Percentiles rank a stretch among this genome's conserved stretches.
Conservation (phyloP, 2,888 invertebrate genomes). For the Ashinkailepas kermadecensis region DNA sequence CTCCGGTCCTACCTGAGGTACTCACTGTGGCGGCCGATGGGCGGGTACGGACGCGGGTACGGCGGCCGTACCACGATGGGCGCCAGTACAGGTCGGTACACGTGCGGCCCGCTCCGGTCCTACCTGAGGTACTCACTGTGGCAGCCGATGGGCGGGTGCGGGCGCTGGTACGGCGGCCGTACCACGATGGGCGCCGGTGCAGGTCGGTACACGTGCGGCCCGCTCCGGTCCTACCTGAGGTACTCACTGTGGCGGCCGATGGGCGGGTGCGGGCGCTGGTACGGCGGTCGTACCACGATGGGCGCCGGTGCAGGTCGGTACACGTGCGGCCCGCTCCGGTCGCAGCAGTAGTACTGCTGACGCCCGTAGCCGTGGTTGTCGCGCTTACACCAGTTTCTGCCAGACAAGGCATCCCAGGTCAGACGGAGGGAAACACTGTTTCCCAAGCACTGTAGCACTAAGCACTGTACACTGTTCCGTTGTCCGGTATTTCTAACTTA, state of each 20-base stretch:
- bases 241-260: not conserved
- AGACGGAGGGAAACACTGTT: no score
- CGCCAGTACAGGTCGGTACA: not conserved
- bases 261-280: not conserved
- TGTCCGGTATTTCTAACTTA: no score
- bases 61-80: not conserved
- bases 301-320: not conserved
- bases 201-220: not conserved
- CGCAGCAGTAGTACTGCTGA: slow-evolving; percentile 2
- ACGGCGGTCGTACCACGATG: not conserved
- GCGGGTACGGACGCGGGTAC: not conserved
- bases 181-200: not conserved
- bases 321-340: not conserved
- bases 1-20: not conserved
- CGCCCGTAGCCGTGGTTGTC: not conserved
- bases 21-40: not conserved
- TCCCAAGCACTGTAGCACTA: no score
- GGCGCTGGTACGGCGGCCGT: not conserved
- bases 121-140: not conserved
- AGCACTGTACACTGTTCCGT: no score
- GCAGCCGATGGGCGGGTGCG: not conserved
- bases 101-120: not conserved
- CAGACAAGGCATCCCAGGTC: no score
- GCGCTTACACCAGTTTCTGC: not conserved
- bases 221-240: not conserved